Evolutionary conservation across 2,888 invertebrate species (phyloP), one percentile per base, ranked within the genome.

Genomic region (Acleris holmiana): DNA sequence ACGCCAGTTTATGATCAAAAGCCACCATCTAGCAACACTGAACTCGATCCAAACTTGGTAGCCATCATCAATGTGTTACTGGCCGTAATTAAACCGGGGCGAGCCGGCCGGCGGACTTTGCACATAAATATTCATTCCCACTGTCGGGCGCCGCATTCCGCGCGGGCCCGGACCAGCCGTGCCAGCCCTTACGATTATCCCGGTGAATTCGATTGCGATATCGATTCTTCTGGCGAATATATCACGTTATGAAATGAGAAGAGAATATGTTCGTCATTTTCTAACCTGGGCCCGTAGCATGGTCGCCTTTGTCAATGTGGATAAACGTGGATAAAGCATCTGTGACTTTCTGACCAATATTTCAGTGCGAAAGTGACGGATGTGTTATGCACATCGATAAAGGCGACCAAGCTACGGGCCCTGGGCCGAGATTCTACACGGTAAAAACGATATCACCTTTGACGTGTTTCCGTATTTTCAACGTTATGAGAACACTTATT

Each of bases 111-210:
- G 41, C 53, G 63, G 72, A 70, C 72, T 69, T 71, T 72, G 76
- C 73, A 78, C 81, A 86, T 85, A 86, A 85, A 86, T 86, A 85
- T 86, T 85, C 83, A 84, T 83, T 77, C 69, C 74, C 71, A 74
- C 75, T 74, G 73, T 68, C 67, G 73, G 75, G 54, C 67, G 78
- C 78, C 78, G 78, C 78, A 85, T 85, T 82, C 77, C 77, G 67
- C 47, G 66, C 70, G 67, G 73, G 73, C 68, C 70, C 67, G 72
- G 71, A 69, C 63, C 70, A 75, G 72, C 76, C 71, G 67, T 56
- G 61, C 58, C 44, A 67, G 68, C 41, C 35, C 61, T 53, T 66
- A 46, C 65, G 50, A 65, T 66, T 66, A 61, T 57, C 59, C 50
- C 55, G 55, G 44, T 47, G 40, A 61, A 60, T 54, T 18, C 56